These are phyloP conservation scores for Pegoplata infirma DNA, from an alignment of 2,888 invertebrate genomes.

Conservation along the genomic window DNA sequence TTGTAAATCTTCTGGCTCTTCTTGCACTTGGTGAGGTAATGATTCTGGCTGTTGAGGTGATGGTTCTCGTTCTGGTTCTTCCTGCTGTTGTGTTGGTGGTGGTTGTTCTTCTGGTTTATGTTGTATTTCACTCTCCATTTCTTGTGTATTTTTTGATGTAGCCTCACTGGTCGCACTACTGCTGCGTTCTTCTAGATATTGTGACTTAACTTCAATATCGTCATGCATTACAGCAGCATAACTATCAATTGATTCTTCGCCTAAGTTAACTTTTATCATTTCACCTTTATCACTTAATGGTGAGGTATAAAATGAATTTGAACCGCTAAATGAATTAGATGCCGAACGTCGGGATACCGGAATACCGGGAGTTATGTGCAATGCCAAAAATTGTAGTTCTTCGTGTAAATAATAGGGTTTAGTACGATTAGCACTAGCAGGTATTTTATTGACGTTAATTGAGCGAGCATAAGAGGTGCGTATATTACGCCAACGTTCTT, in stretches of 20 bases:
- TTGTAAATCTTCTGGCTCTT: conserved; percentile 4
- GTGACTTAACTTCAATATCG: conserved; percentile 56
- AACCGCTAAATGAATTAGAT: conserved; percentile 31
- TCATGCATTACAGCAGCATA: conserved; percentile 62
- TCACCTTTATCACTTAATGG: conserved; percentile 65
- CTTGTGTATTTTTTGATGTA: conserved; percentile 50
- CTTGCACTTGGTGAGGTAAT: conserved; percentile 1
- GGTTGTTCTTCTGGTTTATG: not conserved
- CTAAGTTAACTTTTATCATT: conserved; percentile 62
- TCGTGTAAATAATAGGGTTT: conserved; percentile 70
- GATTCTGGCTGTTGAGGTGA: conserved; percentile 1
- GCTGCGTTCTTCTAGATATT: conserved; percentile 52
- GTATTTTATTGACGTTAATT: conserved; percentile 71
- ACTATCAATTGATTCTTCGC: conserved; percentile 66
- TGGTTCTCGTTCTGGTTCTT: not conserved
- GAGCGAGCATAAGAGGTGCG: conserved; percentile 75
- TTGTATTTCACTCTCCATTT: conserved; percentile 38
- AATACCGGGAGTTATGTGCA: conserved; percentile 69
- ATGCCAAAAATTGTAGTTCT: conserved; percentile 67
- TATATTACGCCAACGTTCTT: conserved; percentile 76
- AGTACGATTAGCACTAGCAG: conserved; percentile 69
- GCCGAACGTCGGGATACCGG: conserved; percentile 64
- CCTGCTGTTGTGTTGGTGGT: too few relatives aligned
- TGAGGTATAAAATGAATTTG: conserved; percentile 51
- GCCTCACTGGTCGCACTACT: conserved; percentile 48